Base-by-base conservation (phyloP, 2,888 invertebrate species). In the Petrolisthes manimaculis region DNA sequence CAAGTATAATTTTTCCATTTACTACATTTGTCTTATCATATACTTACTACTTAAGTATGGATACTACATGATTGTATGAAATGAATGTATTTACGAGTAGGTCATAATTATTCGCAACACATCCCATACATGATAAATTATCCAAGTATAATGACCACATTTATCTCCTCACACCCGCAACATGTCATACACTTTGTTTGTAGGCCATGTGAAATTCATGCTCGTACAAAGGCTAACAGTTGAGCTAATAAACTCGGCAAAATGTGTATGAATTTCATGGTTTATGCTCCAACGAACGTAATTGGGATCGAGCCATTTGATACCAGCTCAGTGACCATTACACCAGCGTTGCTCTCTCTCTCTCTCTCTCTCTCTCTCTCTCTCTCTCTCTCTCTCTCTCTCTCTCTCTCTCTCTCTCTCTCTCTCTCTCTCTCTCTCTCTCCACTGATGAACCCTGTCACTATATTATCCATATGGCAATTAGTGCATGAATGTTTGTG, bases 391-490 rank as follows among this genome's bases (percentile, higher is more conserved):
- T 75, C 75, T n/a, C 75, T 75, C 75, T n/a, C n/a, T n/a, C n/a
- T n/a, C n/a, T n/a, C n/a, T n/a, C n/a, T n/a, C n/a, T n/a, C n/a
- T n/a, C n/a, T n/a, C n/a, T n/a, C n/a, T n/a, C n/a, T n/a, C n/a
- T n/a, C n/a, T n/a, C n/a, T n/a, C n/a, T n/a, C n/a, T n/a, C n/a
- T n/a, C n/a, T 75, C 75, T 75, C 75, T n/a, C 75, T 75, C 75
- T n/a, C 12, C 21, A 9, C 75, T 75, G 9, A 24, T n/a, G 14
- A 9, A 12, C 75, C 37, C 75, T 75, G 75, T 9, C 75, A n/a
- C n/a, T n/a, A 75, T n/a, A 75, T 18, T 24, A 75, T 75, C 75
- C 75, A 75, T 9, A 9, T 75, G 75, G 21, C n/a, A 61, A 61
- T 61, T 61, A 18, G 61, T 12, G 61, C 61, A 18, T 61, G 61